Evolutionary conservation across 2,113 vertebrate genomes (phyloP), one percentile per base, ranked within the genome.

Genomic region (Chloropsis cyanopogon): DNA sequence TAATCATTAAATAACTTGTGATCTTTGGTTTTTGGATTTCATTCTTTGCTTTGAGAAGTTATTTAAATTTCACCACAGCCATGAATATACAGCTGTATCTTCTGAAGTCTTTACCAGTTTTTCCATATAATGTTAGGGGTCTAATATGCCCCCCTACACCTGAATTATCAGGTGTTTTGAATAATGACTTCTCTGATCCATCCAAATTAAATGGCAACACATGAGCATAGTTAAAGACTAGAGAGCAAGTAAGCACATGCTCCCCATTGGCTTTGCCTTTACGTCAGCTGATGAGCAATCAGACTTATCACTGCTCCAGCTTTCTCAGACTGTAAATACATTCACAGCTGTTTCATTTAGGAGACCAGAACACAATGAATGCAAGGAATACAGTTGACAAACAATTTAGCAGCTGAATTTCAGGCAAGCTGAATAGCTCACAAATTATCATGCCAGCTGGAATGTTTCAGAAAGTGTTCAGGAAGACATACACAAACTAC

Each of bases 291-390:
- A 87, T 50, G 70, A 92, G 59, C 47, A 56, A 37, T 68, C 52
- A 83, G 71, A 33, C 5, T 94, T 63, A 53, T 31, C 71, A n/a
- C 52, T 56, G 75, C 33, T 88, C 60, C 85, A 88, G 79, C 60
- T 60, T 61, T 49, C 65, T 84, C 17, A 5, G 53, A 9, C 88
- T 60, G 54, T 81, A 81, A 93, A 79, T 84, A 88, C 17, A 31
- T 33, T 23, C 69, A 71, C 93, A 93, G 82, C 76, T 92, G 82
- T 68, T 95, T 78, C 31, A 35, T 82, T 86, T 88, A 77, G 79
- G 47, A 95, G 41, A 88, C 7, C 12, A 70, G 88, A 88, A 57
- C n/a, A 81, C 37, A 84, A 60, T 31, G 3, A 15, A 71, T 81
- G 49, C 72, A 81, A 70, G 42, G 44, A 49, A 82, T 68, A 95